Conservation (phyloP, 2,113 vertebrate species). For the Takifugu bimaculatus region DNA sequence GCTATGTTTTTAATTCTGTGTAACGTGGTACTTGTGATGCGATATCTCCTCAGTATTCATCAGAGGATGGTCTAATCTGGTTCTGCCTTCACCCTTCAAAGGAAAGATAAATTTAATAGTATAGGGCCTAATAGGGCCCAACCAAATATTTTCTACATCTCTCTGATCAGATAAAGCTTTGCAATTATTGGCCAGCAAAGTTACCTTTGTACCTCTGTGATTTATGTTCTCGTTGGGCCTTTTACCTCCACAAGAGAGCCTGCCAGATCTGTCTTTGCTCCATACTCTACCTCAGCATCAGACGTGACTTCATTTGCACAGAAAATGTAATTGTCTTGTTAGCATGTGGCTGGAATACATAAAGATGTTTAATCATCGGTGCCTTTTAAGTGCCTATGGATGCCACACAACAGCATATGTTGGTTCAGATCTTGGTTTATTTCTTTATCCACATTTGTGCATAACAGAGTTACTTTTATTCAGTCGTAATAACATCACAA, state of each 20-base stretch:
- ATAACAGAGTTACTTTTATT: no score
- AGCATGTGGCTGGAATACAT: neutral
- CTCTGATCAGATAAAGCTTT: slow-evolving; percentile 35
- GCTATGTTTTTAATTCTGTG: slow-evolving; percentile 60
- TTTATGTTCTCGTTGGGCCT: neutral
- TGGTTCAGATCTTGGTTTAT: no score
- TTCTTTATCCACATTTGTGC: no score
- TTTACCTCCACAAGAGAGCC: neutral
- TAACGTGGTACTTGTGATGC: slow-evolving; percentile 42
- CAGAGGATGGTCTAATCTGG: slow-evolving; percentile 44
- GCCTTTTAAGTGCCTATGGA: no score
- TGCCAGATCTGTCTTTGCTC: neutral
- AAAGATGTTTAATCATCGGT: no score
- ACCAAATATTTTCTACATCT: slow-evolving; percentile 29
- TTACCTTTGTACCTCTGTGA: slow-evolving; percentile 18
- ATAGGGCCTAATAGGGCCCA: slow-evolving; percentile 33
- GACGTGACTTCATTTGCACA: no score
- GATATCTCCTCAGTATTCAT: slow-evolving; percentile 46
- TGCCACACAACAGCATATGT: no score
- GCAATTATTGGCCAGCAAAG: slow-evolving; percentile 31
- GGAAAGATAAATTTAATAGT: slow-evolving; percentile 35
- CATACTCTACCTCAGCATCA: no score
- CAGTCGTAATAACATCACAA: no score
- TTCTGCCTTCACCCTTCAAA: slow-evolving; percentile 23
- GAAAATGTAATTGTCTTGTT: neutral